These are phyloP conservation scores for Bemisia tabaci DNA, from an alignment of 1,140 invertebrate genomes.

Conservation along the genomic window DNA sequence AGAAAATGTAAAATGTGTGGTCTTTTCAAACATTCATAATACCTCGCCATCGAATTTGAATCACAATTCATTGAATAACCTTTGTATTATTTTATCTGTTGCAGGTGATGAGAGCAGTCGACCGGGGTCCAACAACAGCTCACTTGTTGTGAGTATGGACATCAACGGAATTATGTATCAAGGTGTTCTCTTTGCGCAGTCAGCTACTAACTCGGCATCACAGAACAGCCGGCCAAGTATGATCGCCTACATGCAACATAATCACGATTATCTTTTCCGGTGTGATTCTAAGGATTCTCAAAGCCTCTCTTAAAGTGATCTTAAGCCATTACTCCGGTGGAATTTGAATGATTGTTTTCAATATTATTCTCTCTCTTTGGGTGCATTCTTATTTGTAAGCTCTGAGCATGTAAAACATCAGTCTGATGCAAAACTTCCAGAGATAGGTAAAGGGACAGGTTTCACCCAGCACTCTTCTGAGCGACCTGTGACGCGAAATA, in stretches of 20 bases:
- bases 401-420: not conserved
- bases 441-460: too few relatives aligned
- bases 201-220: not conserved
- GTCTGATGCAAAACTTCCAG: too few relatives aligned
- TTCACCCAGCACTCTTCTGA: too few relatives aligned
- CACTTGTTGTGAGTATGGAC: conserved; percentile 89
- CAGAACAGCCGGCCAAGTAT: not conserved
- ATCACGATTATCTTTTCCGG: not conserved
- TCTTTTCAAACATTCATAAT: too few relatives aligned
- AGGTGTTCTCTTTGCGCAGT: conserved; percentile 69
- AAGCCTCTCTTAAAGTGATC: not conserved
- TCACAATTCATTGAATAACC: too few relatives aligned
- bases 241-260: not conserved
- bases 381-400: not conserved
- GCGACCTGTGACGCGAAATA: too few relatives aligned
- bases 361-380: not conserved
- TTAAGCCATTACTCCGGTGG: not conserved
- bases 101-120: conserved; percentile 29
- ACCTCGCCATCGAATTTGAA: too few relatives aligned
- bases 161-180: conserved; percentile 86
- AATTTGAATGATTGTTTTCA: not conserved
- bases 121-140: conserved; percentile 58
- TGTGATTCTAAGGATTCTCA: not conserved
- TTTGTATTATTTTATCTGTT: conserved; percentile 3
- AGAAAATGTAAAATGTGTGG: too few relatives aligned